These are phyloP conservation scores for Scartelaos histophorus DNA, from an alignment of 2,113 vertebrate genomes.

Conservation along the genomic window DNA sequence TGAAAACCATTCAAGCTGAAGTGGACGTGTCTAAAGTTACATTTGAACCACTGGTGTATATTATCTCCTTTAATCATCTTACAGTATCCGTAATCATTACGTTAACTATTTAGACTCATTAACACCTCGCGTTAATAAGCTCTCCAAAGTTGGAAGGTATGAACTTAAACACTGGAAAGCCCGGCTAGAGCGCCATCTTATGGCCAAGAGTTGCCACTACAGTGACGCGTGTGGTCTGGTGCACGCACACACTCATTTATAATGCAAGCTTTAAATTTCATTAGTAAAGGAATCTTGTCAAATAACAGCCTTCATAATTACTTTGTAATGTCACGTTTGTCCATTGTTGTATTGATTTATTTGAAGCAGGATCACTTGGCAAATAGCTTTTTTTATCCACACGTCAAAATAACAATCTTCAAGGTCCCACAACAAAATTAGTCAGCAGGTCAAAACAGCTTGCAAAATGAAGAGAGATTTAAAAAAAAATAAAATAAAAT, in stretches of 20 bases:
- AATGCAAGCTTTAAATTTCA: neutral
- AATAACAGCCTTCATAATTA: neutral
- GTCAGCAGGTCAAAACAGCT: constrained; percentile 52
- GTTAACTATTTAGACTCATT: too few species aligned
- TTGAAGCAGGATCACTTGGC: constrained; percentile 56
- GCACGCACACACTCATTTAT: neutral
- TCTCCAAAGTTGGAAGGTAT: too few species aligned
- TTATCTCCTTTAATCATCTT: too few species aligned
- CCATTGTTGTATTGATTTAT: constrained; percentile 64
- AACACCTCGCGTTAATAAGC: too few species aligned
- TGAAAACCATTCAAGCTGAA: too few species aligned
- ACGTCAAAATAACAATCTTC: constrained; percentile 42
- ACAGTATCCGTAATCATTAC: too few species aligned
- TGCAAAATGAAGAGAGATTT: constrained; percentile 31
- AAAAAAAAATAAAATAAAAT: neutral
- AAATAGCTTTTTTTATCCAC: constrained; percentile 41
- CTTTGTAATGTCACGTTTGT: neutral
- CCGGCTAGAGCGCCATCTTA: neutral
- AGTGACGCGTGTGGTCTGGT: neutral
- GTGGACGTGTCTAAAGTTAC: too few species aligned
- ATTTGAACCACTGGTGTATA: too few species aligned
- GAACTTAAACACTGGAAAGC: neutral
- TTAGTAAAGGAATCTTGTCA: too few species aligned
- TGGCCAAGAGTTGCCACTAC: neutral
- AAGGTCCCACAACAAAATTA: constrained; percentile 51